Conservation (phyloP, 2,888 invertebrate genomes). For the Agrochola circellaris region DNA sequence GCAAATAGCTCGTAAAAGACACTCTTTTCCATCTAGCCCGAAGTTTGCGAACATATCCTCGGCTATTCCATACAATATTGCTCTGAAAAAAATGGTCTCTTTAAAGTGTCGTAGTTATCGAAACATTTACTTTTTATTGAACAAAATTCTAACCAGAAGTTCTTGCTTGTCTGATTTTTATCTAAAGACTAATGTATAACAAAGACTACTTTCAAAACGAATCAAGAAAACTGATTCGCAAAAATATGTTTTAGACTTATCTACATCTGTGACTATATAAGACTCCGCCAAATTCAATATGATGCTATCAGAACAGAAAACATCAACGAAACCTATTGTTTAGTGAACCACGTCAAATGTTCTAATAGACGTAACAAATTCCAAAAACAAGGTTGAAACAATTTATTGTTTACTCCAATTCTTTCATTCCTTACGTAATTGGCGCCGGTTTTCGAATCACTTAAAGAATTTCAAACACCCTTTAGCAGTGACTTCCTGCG, state of each 20-base stretch:
- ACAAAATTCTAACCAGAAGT: background rate
- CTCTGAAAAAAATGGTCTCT: slow-evolving; percentile 82
- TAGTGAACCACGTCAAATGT: background rate
- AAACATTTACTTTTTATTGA: slow-evolving; percentile 5
- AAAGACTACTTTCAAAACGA: slow-evolving; percentile 10
- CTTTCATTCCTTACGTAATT: slow-evolving; percentile 64
- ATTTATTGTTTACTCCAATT: slow-evolving; percentile 52
- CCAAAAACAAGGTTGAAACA: slow-evolving; percentile 18
- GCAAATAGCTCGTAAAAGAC: slow-evolving; percentile 95
- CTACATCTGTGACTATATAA: slow-evolving; percentile 3
- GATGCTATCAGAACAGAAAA: slow-evolving; percentile 30
- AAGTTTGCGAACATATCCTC: slow-evolving; percentile 95
- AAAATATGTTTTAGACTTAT: slow-evolving; percentile 25
- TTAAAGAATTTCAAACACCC: slow-evolving; percentile 73
- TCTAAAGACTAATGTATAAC: slow-evolving; percentile 23
- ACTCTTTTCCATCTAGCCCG: slow-evolving; percentile 95
- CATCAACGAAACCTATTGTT: slow-evolving; percentile 23
- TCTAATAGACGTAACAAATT: slow-evolving; percentile 18
- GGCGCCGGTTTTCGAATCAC: slow-evolving; percentile 73
- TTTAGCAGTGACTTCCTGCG: slow-evolving; percentile 74
- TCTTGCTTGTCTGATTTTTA: background rate
- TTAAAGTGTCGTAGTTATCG: background rate
- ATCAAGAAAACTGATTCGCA: slow-evolving; percentile 8
- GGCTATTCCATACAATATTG: slow-evolving; percentile 94
- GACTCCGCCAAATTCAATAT: slow-evolving; percentile 7